Base-by-base conservation (phyloP, 2,888 invertebrate genomes). In the Clepsis dumicolana region DNA sequence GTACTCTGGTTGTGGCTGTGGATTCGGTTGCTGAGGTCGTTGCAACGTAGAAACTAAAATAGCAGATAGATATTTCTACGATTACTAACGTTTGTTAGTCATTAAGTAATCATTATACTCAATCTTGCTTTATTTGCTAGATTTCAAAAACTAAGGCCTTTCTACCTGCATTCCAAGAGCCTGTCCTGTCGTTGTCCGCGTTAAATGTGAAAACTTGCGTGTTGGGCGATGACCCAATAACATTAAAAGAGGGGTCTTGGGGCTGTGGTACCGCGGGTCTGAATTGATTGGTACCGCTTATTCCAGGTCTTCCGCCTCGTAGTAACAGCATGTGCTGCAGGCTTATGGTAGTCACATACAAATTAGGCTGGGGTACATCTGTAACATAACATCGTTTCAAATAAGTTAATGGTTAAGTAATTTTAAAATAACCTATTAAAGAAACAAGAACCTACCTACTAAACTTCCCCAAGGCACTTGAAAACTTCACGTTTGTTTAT, bases 281-380 rank as follows among this genome's bases (percentile, higher is more conserved):
- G 65, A 72, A 71, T 8, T 76, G 38, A 66, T 75, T 57, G 35
- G 70, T 48, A 60, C 64, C 10, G 63, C 59, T 59, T 2, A 65
- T 62, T 0, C 64, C 77, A 59, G 80, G 66, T 24, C 38, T 41
- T 16, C 21, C 65, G 29, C 57, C 71, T 14, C 50, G 87, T 4
- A 92, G 76, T 75, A 81, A 91, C n/a, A 94, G 78, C 38, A 87
- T 90, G 78, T 94, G 94, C 69, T 94, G 93, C 0, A 95, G 87
- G 64, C 88, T 93, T 35, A 94, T 85, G 0, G 91, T 93, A 7
- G 94, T 94, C 1, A 94, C 87, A 65, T 87, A 87, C 63, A 82
- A 77, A 59, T 84, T 84, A 44, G 84, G 86, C 1, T 76, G 74
- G 2, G 82, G 79, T 0, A 75, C 61, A 72, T 90, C 90, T 90